phyloP scores from a whole-genome alignment of 2,888 invertebrate species.

The Plagodis dolabraria region DNA sequence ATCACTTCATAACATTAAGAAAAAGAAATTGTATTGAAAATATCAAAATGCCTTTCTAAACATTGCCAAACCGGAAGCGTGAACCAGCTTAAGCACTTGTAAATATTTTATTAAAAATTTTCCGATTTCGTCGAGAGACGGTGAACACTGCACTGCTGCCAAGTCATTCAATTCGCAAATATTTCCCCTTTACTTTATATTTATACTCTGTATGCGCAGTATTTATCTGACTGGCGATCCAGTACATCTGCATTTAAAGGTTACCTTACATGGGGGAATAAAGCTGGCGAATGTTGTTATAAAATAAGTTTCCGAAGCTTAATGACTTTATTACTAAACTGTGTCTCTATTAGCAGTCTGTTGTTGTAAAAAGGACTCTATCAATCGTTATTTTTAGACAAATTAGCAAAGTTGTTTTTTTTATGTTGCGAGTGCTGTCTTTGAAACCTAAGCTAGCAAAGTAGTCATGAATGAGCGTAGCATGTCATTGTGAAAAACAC shows the following conservation, averaged over 20 bases:
- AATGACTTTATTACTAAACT: no score
- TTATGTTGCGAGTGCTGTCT: no score
- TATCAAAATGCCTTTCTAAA: conserved; percentile 14
- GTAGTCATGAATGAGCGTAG: no score
- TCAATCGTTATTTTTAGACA: no score
- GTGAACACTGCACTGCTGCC: conserved; percentile 39
- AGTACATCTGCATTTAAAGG: conserved; percentile 74
- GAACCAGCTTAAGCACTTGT: conserved; percentile 23
- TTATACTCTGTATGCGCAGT: conserved; percentile 44
- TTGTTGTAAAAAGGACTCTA: no score
- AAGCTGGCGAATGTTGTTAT: conserved; percentile 6
- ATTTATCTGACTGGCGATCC: conserved; percentile 63
- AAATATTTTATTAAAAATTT: conserved; percentile 38
- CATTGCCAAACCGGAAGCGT: conserved; percentile 28
- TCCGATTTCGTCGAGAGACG: conserved; percentile 34
- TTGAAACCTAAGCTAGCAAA: no score
- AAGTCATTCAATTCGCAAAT: conserved; percentile 51
- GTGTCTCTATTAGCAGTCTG: no score
- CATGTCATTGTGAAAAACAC: no score
- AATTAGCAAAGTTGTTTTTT: no score
- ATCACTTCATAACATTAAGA: no score
- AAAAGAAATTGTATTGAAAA: conserved; percentile 10
- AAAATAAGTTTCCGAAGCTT: no score
- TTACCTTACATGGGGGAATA: conserved; percentile 34
- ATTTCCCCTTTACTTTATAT: conserved; percentile 47